Conservation (phyloP, 2,113 vertebrate genomes). For the Xiphophorus hellerii region DNA sequence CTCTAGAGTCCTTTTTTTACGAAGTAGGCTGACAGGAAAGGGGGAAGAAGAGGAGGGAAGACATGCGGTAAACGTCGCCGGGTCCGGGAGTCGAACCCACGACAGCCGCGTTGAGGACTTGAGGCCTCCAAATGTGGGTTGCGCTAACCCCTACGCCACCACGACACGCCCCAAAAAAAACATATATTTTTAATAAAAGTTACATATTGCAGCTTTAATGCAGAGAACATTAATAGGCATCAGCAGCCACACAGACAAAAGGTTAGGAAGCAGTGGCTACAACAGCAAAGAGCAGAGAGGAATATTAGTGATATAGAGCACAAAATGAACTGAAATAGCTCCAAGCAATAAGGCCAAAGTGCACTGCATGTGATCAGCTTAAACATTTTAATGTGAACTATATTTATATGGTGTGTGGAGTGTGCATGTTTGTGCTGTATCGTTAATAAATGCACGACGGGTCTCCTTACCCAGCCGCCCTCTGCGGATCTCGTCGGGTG, state of each 20-base stretch:
- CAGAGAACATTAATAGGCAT: conserved; percentile 41
- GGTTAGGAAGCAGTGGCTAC: conserved; percentile 22
- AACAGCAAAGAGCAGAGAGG: conserved; percentile 32
- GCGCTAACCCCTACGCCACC: no score
- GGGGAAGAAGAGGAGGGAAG: no score
- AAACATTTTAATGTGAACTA: conserved; percentile 6
- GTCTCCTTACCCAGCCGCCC: conserved; percentile 86
- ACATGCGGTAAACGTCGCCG: no score
- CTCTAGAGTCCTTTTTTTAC: no score
- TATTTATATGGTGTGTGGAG: conserved; percentile 30
- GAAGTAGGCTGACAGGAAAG: no score
- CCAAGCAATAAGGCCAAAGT: conserved; percentile 7
- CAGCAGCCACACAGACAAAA: conserved; percentile 37
- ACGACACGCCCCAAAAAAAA: no score
- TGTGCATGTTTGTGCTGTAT: conserved; percentile 7
- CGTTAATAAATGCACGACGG: not conserved
- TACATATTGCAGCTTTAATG: not conserved
- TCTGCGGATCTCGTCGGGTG: conserved; percentile 88
- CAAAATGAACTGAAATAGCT: conserved; percentile 21
- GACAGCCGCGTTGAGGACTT: no score
- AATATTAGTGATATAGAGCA: conserved; percentile 18
- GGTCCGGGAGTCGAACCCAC: no score
- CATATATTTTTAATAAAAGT: no score
- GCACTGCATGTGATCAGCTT: conserved; percentile 1
- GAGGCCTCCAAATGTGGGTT: no score